These are phyloP conservation scores for Tragelaphus eurycerus DNA, from an alignment of 2,797 vertebrate genomes.

Conservation along the genomic window DNA sequence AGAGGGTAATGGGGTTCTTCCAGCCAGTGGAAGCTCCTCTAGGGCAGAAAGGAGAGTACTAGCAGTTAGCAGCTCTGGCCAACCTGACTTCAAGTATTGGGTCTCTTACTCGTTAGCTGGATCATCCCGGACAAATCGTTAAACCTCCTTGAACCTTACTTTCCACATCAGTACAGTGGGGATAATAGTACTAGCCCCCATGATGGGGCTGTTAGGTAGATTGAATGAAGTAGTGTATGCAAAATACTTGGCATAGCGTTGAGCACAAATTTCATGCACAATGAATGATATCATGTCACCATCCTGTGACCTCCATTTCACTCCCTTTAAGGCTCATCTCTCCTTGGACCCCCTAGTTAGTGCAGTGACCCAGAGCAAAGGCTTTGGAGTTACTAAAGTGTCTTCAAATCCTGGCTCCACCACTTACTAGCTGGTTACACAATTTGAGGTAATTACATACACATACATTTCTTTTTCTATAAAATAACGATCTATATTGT, in stretches of 20 bases:
- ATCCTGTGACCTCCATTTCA: background rate
- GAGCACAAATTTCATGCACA: background rate
- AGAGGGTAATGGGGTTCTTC: background rate
- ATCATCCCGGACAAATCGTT: background rate
- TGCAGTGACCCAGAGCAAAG: background rate
- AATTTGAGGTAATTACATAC: conserved; percentile 4
- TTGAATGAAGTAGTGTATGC: background rate
- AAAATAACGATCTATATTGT: conserved; percentile 6
- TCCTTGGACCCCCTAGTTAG: background rate
- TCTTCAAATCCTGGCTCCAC: conserved; percentile 14
- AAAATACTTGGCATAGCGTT: conserved; percentile 10
- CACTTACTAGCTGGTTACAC: background rate
- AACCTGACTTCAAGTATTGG: conserved; percentile 29
- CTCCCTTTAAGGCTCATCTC: conserved; percentile 21
- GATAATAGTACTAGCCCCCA: background rate
- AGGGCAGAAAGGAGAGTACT: background rate
- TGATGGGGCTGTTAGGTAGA: background rate
- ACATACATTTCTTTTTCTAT: background rate
- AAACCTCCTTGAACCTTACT: background rate
- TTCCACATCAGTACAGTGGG: background rate
- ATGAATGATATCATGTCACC: background rate
- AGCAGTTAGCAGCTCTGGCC: background rate
- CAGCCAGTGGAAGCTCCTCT: background rate
- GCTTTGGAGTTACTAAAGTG: background rate
- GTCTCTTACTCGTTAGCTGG: conserved; percentile 5